These are phyloP conservation scores for Arbacia lixula DNA, from an alignment of 53 echinoderm and acorn worm species.

Conservation along the genomic window DNA sequence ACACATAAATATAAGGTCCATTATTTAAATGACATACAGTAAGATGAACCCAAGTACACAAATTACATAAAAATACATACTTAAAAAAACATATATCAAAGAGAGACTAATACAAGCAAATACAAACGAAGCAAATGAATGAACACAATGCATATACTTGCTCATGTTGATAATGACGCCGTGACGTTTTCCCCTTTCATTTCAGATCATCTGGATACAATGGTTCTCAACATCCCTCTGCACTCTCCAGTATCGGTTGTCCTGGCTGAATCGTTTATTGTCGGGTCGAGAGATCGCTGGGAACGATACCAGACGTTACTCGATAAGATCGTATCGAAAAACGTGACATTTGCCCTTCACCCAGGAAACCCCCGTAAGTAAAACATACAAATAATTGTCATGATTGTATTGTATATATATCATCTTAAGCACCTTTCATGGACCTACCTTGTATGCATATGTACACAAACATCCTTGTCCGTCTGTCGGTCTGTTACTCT, in stretches of 20 bases:
- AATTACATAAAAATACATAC: too few species aligned
- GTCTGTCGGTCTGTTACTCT: background rate
- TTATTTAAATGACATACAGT: too few species aligned
- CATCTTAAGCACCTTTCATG: too few species aligned
- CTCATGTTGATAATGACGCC: too few species aligned
- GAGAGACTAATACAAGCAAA: too few species aligned
- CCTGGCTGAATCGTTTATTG: constrained; percentile 80
- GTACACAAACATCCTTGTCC: background rate
- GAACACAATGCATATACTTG: too few species aligned
- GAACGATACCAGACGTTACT: constrained; percentile 81
- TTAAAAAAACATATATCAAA: too few species aligned
- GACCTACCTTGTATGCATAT: background rate
- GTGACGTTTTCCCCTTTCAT: background rate
- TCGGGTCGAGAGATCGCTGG: constrained; percentile 81
- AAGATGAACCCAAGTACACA: too few species aligned
- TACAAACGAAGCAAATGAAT: too few species aligned
- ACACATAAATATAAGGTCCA: too few species aligned
- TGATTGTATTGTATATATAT: too few species aligned
- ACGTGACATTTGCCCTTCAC: constrained; percentile 84
- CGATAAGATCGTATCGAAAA: constrained; percentile 81
- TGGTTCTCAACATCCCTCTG: constrained; percentile 90
- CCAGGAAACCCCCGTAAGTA: constrained; percentile 91
- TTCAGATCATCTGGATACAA: constrained; percentile 89
- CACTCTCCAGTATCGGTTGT: constrained; percentile 79
- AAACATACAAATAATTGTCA: too few species aligned